Evolutionary conservation across 2,113 vertebrate species (phyloP).

Genomic region (Myotis lucifugus): DNA sequence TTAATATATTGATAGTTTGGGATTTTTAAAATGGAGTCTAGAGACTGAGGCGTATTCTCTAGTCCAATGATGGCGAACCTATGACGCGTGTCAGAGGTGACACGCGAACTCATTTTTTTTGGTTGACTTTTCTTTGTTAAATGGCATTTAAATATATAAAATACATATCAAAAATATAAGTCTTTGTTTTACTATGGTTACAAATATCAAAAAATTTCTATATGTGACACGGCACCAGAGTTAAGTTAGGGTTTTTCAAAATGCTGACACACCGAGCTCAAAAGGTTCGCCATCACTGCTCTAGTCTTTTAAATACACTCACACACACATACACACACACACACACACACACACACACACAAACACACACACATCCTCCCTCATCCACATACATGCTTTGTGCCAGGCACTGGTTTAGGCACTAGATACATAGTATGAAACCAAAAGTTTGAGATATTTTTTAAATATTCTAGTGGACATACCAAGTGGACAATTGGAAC

Average conservation of each 20-base stretch:
- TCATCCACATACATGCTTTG: neutral
- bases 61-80: too few relatives aligned
- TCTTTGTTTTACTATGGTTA: too few relatives aligned
- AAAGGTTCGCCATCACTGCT: neutral
- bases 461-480: constrained; percentile 12
- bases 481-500: neutral
- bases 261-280: too few relatives aligned
- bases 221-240: too few relatives aligned
- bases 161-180: too few relatives aligned
- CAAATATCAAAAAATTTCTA: too few relatives aligned
- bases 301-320: neutral
- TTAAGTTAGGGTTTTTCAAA: too few relatives aligned
- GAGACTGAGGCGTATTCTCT: neutral
- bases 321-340: neutral
- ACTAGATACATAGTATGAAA: neutral
- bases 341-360: neutral
- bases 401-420: neutral
- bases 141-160: too few relatives aligned
- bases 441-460: neutral
- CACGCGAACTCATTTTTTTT: too few relatives aligned
- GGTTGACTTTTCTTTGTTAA: too few relatives aligned
- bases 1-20: neutral
- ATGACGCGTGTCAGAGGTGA: too few relatives aligned
- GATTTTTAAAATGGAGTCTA: constrained; percentile 4
- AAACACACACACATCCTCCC: neutral